These are phyloP conservation scores for Phthorimaea operculella DNA, from an alignment of 1,140 invertebrate genomes.

Conservation along the genomic window DNA sequence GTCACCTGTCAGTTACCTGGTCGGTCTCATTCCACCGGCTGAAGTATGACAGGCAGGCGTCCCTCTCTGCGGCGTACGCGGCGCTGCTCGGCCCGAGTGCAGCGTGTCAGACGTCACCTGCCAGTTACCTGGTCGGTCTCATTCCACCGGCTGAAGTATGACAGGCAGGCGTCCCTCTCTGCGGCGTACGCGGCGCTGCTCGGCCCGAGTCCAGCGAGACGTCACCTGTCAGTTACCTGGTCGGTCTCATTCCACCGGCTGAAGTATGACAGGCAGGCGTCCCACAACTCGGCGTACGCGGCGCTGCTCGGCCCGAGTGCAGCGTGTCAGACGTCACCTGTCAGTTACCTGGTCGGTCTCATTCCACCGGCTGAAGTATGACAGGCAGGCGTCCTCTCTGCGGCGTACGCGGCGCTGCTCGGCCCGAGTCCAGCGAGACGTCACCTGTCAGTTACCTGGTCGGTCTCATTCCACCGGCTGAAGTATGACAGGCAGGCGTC, in stretches of 20 bases:
- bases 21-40: conserved; percentile 91
- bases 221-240: conserved; percentile 78
- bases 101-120: too few species aligned
- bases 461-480: conserved; percentile 90
- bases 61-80: too few species aligned
- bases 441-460: conserved; percentile 82
- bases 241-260: conserved; percentile 91
- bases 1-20: conserved; percentile 78
- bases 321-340: too few species aligned
- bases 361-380: conserved; percentile 91
- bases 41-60: conserved; percentile 88
- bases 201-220: conserved; percentile 70
- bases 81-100: conserved; percentile 41
- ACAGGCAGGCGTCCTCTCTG: conserved; percentile 85
- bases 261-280: conserved; percentile 88
- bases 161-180: conserved; percentile 86
- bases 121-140: conserved; percentile 87
- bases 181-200: conserved; percentile 73
- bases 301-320: conserved; percentile 41
- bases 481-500: conserved; percentile 87
- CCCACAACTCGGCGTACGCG: too few species aligned
- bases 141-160: conserved; percentile 91
- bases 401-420: conserved; percentile 72
- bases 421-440: conserved; percentile 70
- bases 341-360: conserved; percentile 87